These are phyloP conservation scores for Potamilus streckersoni DNA, from an alignment of 1,140 invertebrate genomes.

Conservation along the genomic window DNA sequence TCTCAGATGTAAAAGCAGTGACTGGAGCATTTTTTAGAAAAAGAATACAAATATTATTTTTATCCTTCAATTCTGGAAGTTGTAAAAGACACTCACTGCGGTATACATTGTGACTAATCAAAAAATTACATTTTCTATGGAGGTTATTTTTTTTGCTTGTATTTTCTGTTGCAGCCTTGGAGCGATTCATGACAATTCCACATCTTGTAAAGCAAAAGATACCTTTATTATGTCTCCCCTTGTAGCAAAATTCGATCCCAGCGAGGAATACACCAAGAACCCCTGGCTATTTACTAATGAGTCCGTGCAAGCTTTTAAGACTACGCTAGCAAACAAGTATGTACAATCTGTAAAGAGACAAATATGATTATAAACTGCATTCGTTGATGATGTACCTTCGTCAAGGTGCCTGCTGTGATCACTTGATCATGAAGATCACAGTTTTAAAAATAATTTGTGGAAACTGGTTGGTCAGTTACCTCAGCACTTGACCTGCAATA, in stretches of 20 bases:
- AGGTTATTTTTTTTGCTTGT: no score
- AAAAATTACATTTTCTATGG: no score
- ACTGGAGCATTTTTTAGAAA: no score
- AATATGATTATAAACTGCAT: background rate
- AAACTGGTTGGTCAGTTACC: background rate
- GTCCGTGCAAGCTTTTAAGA: conserved; percentile 15
- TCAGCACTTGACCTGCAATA: background rate
- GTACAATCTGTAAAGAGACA: background rate
- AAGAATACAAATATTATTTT: no score
- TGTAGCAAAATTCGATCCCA: conserved; percentile 1
- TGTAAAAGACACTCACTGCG: no score
- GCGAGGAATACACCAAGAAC: conserved; percentile 11
- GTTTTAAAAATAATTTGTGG: background rate
- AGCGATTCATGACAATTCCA: conserved; percentile 3
- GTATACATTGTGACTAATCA: no score
- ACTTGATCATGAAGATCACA: background rate
- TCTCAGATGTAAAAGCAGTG: no score
- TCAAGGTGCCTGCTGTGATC: background rate
- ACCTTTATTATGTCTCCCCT: conserved; percentile 19
- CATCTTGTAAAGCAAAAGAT: background rate
- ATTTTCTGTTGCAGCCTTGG: conserved; percentile 1
- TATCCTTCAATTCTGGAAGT: no score
- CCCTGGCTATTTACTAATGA: conserved; percentile 20
- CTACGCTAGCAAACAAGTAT: conserved; percentile 1
- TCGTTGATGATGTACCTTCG: background rate